These are phyloP conservation scores for Dreissena polymorpha DNA, from an alignment of 1,140 invertebrate species.

Conservation along the genomic window DNA sequence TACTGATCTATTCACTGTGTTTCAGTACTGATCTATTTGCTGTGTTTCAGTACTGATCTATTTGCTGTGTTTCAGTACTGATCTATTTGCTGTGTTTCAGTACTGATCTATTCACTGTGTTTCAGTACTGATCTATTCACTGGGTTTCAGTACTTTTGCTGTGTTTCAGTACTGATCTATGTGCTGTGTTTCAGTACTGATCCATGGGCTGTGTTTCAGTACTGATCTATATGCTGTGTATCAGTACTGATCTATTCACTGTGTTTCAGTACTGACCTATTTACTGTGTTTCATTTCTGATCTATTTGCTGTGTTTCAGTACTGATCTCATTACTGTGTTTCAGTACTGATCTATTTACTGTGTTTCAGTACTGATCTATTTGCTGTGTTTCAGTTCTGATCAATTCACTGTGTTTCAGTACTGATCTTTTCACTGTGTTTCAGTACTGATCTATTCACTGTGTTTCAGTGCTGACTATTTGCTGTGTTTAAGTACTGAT, in stretches of 20 bases:
- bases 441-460: slow-evolving; percentile 83
- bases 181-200: slow-evolving; percentile 83
- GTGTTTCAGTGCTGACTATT: slow-evolving; percentile 85
- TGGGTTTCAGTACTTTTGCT: slow-evolving; percentile 83
- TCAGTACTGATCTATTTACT: too few species aligned
- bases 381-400: too few species aligned
- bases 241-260: too few species aligned
- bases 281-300: too few species aligned
- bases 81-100: too few species aligned
- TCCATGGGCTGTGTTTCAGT: slow-evolving; percentile 78
- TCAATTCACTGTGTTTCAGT: slow-evolving; percentile 78
- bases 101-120: slow-evolving; percentile 18
- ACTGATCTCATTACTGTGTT: too few species aligned
- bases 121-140: slow-evolving; percentile 83
- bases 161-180: slow-evolving; percentile 83
- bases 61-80: slow-evolving; percentile 83
- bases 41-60: slow-evolving; percentile 83
- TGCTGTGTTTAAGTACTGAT: too few species aligned
- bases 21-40: slow-evolving; percentile 83
- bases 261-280: slow-evolving; percentile 85
- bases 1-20: slow-evolving; percentile 18
- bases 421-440: slow-evolving; percentile 80
- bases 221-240: too few species aligned
- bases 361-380: slow-evolving; percentile 85
- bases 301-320: slow-evolving; percentile 78